Conservation (phyloP, 2,888 invertebrate genomes). For the Mycalesis mineus region DNA sequence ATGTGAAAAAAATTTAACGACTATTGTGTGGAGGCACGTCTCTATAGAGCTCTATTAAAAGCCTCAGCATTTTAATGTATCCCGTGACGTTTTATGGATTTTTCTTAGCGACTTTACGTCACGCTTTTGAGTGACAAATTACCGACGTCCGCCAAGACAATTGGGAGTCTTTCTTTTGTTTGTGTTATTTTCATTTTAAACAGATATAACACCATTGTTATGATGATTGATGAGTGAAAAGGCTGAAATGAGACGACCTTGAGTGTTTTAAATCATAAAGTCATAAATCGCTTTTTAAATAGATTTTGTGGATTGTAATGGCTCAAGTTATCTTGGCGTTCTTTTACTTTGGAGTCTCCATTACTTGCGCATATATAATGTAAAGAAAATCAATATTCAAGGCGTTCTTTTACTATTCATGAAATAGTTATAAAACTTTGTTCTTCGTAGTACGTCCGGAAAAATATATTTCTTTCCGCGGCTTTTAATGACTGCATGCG, state of each 20-base stretch:
- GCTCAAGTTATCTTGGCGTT: no score
- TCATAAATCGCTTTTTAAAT: background rate
- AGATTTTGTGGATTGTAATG: no score
- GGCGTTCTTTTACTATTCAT: no score
- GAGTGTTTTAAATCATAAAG: background rate
- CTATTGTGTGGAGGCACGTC: background rate
- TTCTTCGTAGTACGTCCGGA: no score
- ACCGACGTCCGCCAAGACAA: slow-evolving; percentile 11
- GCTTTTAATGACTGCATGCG: no score
- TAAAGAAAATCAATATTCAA: no score
- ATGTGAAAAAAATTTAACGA: background rate
- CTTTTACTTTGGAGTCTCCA: no score
- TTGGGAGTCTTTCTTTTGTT: slow-evolving; percentile 17
- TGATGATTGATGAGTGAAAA: background rate
- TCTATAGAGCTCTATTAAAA: background rate
- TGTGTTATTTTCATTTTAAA: background rate
- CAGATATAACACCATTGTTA: background rate
- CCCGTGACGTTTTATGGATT: background rate
- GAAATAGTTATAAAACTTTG: no score
- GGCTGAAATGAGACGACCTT: background rate
- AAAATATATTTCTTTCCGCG: no score
- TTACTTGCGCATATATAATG: no score
- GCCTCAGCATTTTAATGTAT: background rate
- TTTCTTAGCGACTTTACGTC: slow-evolving; percentile 1
- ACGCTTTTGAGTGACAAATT: slow-evolving; percentile 10